Evolutionary conservation across 2,888 invertebrate genomes (phyloP), one percentile per base, ranked within the genome.

Genomic region (Drosophila parthenogenetica): DNA sequence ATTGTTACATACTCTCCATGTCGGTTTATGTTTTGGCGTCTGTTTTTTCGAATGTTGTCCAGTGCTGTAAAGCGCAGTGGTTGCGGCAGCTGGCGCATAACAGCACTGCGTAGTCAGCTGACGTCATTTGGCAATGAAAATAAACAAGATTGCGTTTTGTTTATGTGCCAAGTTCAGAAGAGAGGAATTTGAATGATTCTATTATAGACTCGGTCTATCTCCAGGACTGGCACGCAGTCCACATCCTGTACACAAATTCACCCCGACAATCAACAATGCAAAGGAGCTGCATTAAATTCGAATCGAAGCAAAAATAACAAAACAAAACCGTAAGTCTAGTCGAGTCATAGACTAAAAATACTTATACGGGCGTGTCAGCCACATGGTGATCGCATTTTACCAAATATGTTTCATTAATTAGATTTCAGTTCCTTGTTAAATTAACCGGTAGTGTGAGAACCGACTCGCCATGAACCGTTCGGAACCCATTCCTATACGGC

Each of bases 401-500:
- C 48, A 59, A 63, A 63, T 60, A 25, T 22, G 16, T 42, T 16
- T 19, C 8, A 19, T 22, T 37, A 32, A 25, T 42, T 17, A 7
- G 11, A 2, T 76, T 76, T 8, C 50, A 80, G 73, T 71, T 77
- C 62, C 39, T 40, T 45, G 32, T 68, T 49, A 16, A 48, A 42
- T 29, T 14, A 13, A 25, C 22, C 46, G 46, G 8, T 19, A 53
- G 29, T 22, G n/a, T 22, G 25, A 25, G 1, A 29, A 25, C 19
- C 11, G 37, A 19, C 25, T 43, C n/a, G 11, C 57, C 43, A 92
- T 92, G 91, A 90, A 91, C 68, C 91, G 91, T 2, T 87, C 85
- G 17, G 85, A 85, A 2, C 82, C 91, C 14, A 90, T 90, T 63
- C 81, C 91, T 35, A 91, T 91, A 54, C 78, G 91, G 35, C 87